Evolutionary conservation across 2,113 vertebrate genomes (phyloP).

Genomic region (Macquaria ambigua): DNA sequence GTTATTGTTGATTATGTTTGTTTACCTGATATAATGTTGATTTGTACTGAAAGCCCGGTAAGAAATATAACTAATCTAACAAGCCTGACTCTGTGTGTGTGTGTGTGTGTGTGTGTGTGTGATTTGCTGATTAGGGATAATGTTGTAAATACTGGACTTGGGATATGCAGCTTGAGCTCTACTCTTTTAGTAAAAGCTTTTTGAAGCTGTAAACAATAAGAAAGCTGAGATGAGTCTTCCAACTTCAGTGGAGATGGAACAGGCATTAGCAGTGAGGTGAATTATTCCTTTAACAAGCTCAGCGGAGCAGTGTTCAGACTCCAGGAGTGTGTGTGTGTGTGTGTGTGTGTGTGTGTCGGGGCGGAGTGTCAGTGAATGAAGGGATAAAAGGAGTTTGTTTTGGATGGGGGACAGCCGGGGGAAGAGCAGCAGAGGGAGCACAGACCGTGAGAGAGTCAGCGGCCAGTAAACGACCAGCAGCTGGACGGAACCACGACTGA

Average conservation of each 20-base stretch:
- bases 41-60: constrained; percentile 21
- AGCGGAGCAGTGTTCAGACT: not conserved
- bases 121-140: too few species aligned
- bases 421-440: constrained; percentile 43
- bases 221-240: not conserved
- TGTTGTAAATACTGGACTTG: too few species aligned
- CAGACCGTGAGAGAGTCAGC: constrained; percentile 59
- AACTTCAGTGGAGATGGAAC: not conserved
- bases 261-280: not conserved
- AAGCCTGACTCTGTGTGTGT: not conserved
- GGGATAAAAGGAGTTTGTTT: constrained; percentile 75
- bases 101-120: not conserved
- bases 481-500: constrained; percentile 33
- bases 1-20: not conserved
- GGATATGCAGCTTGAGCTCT: too few species aligned
- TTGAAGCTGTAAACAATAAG: not conserved
- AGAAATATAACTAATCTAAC: constrained; percentile 53
- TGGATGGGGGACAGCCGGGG: constrained; percentile 61
- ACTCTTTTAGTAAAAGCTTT: too few species aligned
- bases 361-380: constrained; percentile 49
- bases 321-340: not conserved
- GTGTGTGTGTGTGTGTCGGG: not conserved
- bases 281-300: constrained; percentile 20
- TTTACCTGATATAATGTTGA: not conserved
- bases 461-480: constrained; percentile 31